Conservation (phyloP, 2,888 invertebrate species). For the Heliconius sara region DNA sequence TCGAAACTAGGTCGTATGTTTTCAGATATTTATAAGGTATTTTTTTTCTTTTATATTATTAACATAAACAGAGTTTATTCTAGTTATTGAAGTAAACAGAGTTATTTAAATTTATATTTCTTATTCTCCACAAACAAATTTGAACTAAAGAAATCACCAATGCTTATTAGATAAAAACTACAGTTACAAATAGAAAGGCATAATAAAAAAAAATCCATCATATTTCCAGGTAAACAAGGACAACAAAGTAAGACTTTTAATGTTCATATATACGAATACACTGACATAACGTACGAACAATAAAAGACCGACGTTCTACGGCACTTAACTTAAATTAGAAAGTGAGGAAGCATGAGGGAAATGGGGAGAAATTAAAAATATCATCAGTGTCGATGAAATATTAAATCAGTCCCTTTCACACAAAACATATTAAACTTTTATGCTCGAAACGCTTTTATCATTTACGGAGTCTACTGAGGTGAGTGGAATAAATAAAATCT, state of each 20-base stretch:
- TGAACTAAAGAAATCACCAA: too few relatives aligned
- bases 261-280: not conserved
- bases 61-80: too few relatives aligned
- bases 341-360: not conserved
- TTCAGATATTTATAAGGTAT: too few relatives aligned
- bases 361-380: conserved; percentile 8
- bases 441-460: conserved; percentile 19
- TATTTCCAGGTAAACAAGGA: not conserved
- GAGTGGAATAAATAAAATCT: conserved; percentile 35
- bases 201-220: too few relatives aligned
- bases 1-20: too few relatives aligned
- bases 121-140: too few relatives aligned
- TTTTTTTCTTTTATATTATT: too few relatives aligned
- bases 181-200: too few relatives aligned
- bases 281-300: not conserved
- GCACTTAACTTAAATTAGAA: conserved; percentile 2
- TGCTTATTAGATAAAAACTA: too few relatives aligned
- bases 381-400: not conserved
- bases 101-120: too few relatives aligned
- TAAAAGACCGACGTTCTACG: not conserved
- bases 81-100: too few relatives aligned
- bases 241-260: not conserved
- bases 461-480: conserved; percentile 16
- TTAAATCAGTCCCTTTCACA: conserved; percentile 17
- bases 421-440: conserved; percentile 12